phyloP scores from a whole-genome alignment of 2,113 vertebrate genomes.

The Prionailurus viverrinus region DNA sequence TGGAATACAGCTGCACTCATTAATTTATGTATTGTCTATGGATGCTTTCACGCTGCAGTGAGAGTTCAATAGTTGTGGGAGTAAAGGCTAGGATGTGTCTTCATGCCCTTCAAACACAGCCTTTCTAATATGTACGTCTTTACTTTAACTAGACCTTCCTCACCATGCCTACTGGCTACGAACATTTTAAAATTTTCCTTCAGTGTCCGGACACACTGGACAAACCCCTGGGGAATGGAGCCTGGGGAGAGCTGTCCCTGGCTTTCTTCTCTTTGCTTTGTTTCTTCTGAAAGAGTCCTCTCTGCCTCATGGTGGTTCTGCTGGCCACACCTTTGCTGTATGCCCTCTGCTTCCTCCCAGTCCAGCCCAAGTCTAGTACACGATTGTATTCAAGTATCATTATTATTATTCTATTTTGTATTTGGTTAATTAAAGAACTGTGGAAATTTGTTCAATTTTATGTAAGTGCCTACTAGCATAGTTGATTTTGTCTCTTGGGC shows the following conservation, averaged over 20 bases:
- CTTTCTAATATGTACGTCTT: background rate
- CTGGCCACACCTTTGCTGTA: too few species aligned
- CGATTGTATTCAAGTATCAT: background rate
- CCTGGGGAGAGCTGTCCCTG: fast-evolving
- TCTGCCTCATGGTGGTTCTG: background rate
- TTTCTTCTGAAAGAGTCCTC: background rate
- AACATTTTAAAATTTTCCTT: background rate
- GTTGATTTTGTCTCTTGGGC: background rate
- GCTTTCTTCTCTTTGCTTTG: background rate
- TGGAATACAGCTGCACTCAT: background rate
- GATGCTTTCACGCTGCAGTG: background rate
- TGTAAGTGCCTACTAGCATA: background rate
- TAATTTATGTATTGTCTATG: background rate
- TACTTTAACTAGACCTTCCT: background rate
- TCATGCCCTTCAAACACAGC: background rate
- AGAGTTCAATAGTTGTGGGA: background rate
- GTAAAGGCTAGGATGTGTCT: background rate
- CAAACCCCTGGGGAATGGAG: background rate
- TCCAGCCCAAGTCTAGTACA: background rate
- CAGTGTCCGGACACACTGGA: background rate
- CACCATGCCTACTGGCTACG: fast-evolving
- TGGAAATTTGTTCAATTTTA: background rate
- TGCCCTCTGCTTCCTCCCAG: background rate
- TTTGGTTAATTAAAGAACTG: background rate
- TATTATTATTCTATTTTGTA: background rate